Evolutionary conservation across 2,797 vertebrate genomes (phyloP).

Genomic region (Enteromius treurensis): DNA sequence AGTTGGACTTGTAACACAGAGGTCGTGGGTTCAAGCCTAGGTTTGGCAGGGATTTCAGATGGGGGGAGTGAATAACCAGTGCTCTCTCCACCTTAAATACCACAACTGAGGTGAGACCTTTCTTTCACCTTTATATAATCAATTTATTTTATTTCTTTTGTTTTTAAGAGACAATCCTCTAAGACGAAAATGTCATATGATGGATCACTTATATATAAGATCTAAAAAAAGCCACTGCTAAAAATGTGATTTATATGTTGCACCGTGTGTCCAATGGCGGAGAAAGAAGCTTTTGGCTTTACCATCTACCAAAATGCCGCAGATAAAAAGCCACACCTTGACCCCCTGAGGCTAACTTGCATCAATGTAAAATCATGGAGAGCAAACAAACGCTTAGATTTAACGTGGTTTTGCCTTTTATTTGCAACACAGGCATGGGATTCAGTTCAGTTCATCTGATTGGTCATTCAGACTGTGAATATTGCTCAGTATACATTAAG

Average conservation of each 20-base stretch:
- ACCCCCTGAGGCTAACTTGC: background rate
- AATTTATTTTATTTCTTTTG: background rate
- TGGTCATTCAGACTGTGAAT: slow-evolving; percentile 59
- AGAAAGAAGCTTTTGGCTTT: background rate
- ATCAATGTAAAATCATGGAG: slow-evolving; percentile 41
- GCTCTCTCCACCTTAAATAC: too few relatives aligned
- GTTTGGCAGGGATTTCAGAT: too few relatives aligned
- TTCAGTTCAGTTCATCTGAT: slow-evolving; percentile 57
- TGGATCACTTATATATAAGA: background rate
- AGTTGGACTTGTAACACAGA: too few relatives aligned
- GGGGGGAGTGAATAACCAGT: too few relatives aligned
- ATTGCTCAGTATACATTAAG: slow-evolving; percentile 72
- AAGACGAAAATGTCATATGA: background rate
- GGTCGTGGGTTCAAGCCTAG: too few relatives aligned
- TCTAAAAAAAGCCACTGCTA: background rate
- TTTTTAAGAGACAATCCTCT: background rate
- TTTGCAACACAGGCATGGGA: slow-evolving; percentile 65
- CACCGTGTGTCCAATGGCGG: background rate
- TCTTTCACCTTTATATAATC: background rate
- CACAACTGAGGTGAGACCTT: too few relatives aligned
- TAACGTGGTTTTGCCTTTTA: slow-evolving; percentile 60
- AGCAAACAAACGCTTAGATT: slow-evolving; percentile 32
- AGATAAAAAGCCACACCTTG: background rate
- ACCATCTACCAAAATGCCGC: background rate
- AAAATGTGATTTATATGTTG: background rate